These are phyloP conservation scores for Gadus macrocephalus DNA, from an alignment of 2,113 vertebrate species.

Conservation along the genomic window DNA sequence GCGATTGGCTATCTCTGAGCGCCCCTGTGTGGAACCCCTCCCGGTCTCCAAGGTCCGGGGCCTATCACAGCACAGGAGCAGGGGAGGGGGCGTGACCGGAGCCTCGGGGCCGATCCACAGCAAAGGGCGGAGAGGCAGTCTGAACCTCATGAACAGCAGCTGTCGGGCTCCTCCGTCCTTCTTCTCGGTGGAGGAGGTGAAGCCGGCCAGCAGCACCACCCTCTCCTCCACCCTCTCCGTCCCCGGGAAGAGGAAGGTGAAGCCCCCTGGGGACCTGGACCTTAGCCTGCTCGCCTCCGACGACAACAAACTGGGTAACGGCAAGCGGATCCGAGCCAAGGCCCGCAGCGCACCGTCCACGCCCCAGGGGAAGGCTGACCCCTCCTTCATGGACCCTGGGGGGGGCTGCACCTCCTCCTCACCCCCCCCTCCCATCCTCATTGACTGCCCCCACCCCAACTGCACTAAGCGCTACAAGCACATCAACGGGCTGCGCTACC, in stretches of 20 bases:
- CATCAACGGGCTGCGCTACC: constrained; percentile 96
- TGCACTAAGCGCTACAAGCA: constrained; percentile 99
- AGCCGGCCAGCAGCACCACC: constrained; percentile 68
- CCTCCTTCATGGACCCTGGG: constrained; percentile 89
- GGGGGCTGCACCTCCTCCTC: constrained; percentile 72
- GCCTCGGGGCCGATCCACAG: constrained; percentile 63
- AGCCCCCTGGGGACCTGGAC: constrained; percentile 88
- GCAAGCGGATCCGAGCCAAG: constrained; percentile 91
- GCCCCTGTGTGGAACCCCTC: constrained; percentile 74
- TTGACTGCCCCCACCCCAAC: constrained; percentile 97
- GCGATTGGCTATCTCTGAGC: constrained; percentile 75
- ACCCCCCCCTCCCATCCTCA: constrained; percentile 90
- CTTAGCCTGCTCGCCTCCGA: constrained; percentile 82
- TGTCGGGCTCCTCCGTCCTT: constrained; percentile 84
- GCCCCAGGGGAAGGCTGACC: constrained; percentile 88
- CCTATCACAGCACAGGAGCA: constrained; percentile 83
- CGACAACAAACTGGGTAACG: constrained; percentile 85
- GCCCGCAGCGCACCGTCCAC: constrained; percentile 94
- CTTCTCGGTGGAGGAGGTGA: constrained; percentile 88
- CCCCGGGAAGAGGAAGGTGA: constrained; percentile 88
- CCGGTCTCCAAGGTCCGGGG: constrained; percentile 84
- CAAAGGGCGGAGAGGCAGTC: constrained; percentile 89
- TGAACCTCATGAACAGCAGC: constrained; percentile 85
- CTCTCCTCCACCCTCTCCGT: constrained; percentile 64
- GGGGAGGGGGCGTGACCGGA: constrained; percentile 80